Percentiles rank a stretch among this genome's conserved stretches.
These are phyloP conservation scores for Limosa lapponica DNA, from an alignment of 2,797 vertebrate species.

Conservation along the genomic window DNA sequence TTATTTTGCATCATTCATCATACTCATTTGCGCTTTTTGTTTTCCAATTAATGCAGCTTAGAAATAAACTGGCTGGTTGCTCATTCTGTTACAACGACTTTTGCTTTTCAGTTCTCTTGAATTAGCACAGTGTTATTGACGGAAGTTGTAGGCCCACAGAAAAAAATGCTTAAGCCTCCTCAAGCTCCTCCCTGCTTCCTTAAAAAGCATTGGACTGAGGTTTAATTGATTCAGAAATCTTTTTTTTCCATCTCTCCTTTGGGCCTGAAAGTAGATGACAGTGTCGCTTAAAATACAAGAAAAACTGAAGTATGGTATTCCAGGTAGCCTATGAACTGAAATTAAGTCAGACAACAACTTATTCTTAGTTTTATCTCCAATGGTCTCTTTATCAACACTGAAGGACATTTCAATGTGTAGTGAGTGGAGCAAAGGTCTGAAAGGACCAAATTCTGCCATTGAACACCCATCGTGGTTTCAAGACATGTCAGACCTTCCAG, in stretches of 20 bases:
- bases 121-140: constrained; percentile 39
- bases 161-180: constrained; percentile 30
- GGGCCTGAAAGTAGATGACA: neutral
- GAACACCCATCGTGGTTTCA: rapidly evolving
- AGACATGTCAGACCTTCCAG: neutral
- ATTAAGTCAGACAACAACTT: neutral
- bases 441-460: neutral
- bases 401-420: neutral
- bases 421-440: neutral
- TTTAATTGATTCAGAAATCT: neutral
- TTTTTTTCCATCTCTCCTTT: neutral
- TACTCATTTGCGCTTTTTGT: constrained; percentile 25
- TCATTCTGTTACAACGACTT: constrained; percentile 47
- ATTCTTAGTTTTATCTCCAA: neutral
- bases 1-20: constrained; percentile 33
- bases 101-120: constrained; percentile 64
- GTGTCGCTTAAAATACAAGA: neutral
- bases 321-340: neutral
- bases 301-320: neutral
- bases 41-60: constrained; percentile 68
- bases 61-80: constrained; percentile 23
- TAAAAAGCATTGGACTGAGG: neutral
- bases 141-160: constrained; percentile 14
- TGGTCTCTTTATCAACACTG: neutral
- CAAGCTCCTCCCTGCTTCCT: neutral